Conservation (phyloP, 2,888 invertebrate species). For the Stramonita haemastoma region DNA sequence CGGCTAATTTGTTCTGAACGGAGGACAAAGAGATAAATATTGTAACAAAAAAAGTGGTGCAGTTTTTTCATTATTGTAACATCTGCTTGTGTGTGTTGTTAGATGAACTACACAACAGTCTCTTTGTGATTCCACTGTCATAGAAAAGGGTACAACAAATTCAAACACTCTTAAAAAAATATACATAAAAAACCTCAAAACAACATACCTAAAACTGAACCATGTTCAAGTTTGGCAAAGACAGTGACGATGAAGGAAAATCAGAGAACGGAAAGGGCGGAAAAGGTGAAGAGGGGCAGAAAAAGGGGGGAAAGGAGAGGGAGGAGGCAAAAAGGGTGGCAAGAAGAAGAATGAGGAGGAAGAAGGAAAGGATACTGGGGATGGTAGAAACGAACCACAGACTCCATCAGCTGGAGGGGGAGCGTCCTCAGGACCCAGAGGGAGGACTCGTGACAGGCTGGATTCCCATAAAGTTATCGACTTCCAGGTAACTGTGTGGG, state of each 20-base stretch:
- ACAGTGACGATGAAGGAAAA: conserved; percentile 15
- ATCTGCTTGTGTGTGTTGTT: no score
- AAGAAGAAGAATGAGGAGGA: neutral
- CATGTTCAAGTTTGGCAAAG: conserved; percentile 34
- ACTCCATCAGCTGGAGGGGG: neutral
- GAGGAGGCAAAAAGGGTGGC: neutral
- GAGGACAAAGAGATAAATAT: no score
- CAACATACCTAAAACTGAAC: neutral
- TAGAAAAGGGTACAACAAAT: no score
- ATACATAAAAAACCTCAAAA: neutral
- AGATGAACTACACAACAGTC: no score
- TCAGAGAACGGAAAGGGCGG: neutral
- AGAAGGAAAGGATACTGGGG: neutral
- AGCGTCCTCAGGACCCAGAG: conserved; percentile 25
- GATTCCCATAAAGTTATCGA: conserved; percentile 46
- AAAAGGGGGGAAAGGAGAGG: neutral
- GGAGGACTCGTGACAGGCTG: conserved; percentile 47
- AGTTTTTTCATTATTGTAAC: no score
- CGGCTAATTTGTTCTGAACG: no score
- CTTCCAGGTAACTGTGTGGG: conserved; percentile 48
- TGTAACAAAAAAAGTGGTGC: no score
- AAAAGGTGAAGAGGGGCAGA: conserved; percentile 1
- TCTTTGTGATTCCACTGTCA: no score
- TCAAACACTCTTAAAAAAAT: neutral
- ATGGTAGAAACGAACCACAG: neutral